phyloP scores from a whole-genome alignment of 2,888 invertebrate genomes.

The Unio pictorum region DNA sequence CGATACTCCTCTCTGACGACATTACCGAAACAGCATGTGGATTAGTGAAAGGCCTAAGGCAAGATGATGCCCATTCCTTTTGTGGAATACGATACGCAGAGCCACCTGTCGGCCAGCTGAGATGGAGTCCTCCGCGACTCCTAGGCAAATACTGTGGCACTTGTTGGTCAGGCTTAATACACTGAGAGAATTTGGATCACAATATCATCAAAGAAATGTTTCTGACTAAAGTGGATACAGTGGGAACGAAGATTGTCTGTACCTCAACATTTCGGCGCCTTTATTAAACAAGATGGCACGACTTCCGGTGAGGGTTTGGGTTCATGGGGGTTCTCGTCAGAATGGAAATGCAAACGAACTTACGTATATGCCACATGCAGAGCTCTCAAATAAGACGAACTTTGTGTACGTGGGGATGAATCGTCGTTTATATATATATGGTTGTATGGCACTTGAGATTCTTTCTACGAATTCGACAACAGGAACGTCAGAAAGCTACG shows the following conservation, averaged over 20 bases:
- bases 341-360: constrained; percentile 38
- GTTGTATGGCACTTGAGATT: constrained; percentile 81
- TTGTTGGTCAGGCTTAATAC: constrained; percentile 43
- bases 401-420: constrained; percentile 90
- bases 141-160: constrained; percentile 10
- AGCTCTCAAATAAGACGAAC: constrained; percentile 83
- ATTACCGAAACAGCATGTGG: constrained; percentile 36
- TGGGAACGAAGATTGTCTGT: constrained; percentile 62
- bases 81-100: constrained; percentile 50
- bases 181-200: constrained; percentile 24
- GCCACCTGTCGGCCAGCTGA: constrained; percentile 32
- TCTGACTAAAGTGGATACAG: background rate
- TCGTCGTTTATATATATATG: constrained; percentile 81
- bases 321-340: constrained; percentile 59
- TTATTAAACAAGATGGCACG: constrained; percentile 37
- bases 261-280: constrained; percentile 64
- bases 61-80: constrained; percentile 28
- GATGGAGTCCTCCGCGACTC: constrained; percentile 43
- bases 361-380: constrained; percentile 77
- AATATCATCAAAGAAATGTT: constrained; percentile 30
- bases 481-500: constrained; percentile 41
- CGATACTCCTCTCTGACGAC: background rate
- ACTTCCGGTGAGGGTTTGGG: constrained; percentile 63
- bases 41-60: constrained; percentile 21
- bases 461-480: constrained; percentile 18